Conservation (phyloP, 1,140 invertebrate species). For the Megathymus violae region DNA sequence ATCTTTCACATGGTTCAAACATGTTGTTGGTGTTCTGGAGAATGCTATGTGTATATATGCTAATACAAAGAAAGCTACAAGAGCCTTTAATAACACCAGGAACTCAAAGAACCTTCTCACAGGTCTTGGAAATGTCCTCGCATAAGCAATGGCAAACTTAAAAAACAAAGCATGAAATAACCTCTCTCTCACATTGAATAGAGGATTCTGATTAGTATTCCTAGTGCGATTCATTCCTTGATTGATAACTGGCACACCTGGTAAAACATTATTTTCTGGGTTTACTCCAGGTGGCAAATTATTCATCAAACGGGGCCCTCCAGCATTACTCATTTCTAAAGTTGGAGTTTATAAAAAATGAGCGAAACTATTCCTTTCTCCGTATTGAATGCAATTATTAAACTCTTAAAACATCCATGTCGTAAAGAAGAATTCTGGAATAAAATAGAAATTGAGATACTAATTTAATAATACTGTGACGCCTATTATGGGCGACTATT, state of each 20-base stretch:
- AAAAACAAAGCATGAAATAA: conserved; percentile 98
- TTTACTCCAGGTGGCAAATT: conserved; percentile 79
- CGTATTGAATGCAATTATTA: conserved; percentile 28
- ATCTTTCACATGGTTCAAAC: conserved; percentile 94
- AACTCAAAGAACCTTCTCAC: conserved; percentile 96
- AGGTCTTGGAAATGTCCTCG: conserved; percentile 93
- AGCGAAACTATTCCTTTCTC: conserved; percentile 28
- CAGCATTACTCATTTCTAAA: conserved; percentile 67
- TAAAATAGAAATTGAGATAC: conserved; percentile 17
- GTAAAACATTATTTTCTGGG: conserved; percentile 83
- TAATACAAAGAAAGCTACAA: conserved; percentile 94
- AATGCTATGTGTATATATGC: conserved; percentile 98
- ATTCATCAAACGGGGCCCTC: conserved; percentile 65
- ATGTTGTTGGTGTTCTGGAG: conserved; percentile 96
- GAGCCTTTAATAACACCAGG: conserved; percentile 94
- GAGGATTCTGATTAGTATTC: conserved; percentile 88
- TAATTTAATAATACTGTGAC: conserved; percentile 23
- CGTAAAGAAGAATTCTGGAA: conserved; percentile 50
- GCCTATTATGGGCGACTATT: conserved; percentile 10
- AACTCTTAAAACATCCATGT: conserved; percentile 44
- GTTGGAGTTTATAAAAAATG: conserved; percentile 30
- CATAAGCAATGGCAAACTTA: conserved; percentile 95
- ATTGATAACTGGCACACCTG: conserved; percentile 81
- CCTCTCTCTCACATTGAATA: conserved; percentile 94
- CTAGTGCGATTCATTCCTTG: conserved; percentile 81